Evolutionary conservation across 2,888 invertebrate genomes (phyloP), one percentile per base, ranked within the genome.

Genomic region (Apomyelois bistriatella): DNA sequence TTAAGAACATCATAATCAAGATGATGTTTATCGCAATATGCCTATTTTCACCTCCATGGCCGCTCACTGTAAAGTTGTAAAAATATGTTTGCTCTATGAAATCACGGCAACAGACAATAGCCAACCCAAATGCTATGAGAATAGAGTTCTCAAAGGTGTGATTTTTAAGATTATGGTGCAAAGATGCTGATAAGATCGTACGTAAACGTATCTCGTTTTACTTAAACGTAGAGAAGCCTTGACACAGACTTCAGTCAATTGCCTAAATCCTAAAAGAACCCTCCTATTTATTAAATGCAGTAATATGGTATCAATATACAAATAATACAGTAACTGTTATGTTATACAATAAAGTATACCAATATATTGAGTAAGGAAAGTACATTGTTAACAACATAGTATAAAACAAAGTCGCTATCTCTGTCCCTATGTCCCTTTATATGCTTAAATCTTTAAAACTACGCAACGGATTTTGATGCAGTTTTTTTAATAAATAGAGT

Each of bases 21-120:
- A 15, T 32, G 32, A 46, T 46, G 30, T 22, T 32, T 46, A 46
- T 46, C 30, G 16, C 13, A 46, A 30, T 32, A 46, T 46, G 46
- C 16, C 32, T 43, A 12, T 46, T 46, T 46, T 46, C 46, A 32
- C 32, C 32, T 32, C 46, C 46, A 28, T 28, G 28, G n/a, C 12
- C 42, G 42, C 28, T 43, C 28, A 32, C 43, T 43, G 46, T 35
- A 46, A 46, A 46, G 35, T 46, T 46, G 32, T 46, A 46, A 46
- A 22, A 46, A 46, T 35, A 9, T 46, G 32, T 46, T 46, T 32
- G 32, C 30, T 35, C n/a, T 46, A 46, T 46, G 32, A 32, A 46
- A 46, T 46, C 46, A 46, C 46, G 1, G 9, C 1, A 16, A 8
- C 12, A 43, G 13, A 30, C 1, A 5, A 46, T 16, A 9, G 3